A percentile compares a stretch with the other conserved stretches of the same genome.
phyloP scores from a whole-genome alignment of 2,888 invertebrate genomes.

The Podotricha telesiphe region DNA sequence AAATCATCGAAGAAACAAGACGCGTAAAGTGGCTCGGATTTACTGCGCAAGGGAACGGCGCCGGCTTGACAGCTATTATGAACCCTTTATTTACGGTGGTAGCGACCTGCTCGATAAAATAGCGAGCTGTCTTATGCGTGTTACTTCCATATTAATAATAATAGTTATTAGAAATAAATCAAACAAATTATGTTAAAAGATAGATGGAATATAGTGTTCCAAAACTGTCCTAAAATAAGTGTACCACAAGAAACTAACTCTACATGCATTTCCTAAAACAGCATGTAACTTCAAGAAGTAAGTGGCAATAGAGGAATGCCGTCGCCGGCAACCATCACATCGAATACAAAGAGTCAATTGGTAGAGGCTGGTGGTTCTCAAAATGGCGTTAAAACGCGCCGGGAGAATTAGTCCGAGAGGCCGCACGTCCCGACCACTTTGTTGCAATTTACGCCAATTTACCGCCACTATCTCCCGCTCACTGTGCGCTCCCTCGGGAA shows the following conservation, averaged over 20 bases:
- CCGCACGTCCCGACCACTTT: conserved; percentile 60
- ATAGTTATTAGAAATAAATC: no score
- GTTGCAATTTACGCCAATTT: conserved; percentile 69
- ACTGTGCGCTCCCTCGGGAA: conserved; percentile 41
- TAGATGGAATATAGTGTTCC: no score
- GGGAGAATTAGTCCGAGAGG: conserved; percentile 60
- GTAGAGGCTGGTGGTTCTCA: conserved; percentile 49
- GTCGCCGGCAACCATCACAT: not conserved
- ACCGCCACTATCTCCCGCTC: conserved; percentile 51
- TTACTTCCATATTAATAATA: no score
- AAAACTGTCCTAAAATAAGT: no score
- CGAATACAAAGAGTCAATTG: conserved; percentile 54
- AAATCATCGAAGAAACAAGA: conserved; percentile 39
- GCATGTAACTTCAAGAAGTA: not conserved
- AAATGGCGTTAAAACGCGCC: conserved; percentile 63
- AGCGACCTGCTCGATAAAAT: not conserved
- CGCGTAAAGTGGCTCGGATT: conserved; percentile 39
- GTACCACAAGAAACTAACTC: no score
- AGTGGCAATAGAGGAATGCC: not conserved
- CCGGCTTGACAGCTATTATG: conserved; percentile 37
- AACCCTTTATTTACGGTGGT: conserved; percentile 38
- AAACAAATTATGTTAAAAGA: no score
- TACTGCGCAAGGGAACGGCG: conserved; percentile 38
- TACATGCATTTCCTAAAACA: no score
- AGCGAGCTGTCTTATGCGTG: not conserved